Evolutionary conservation across 2,113 vertebrate species (phyloP), one percentile per base, ranked within the genome.

Genomic region (Eupsittula cactorum): DNA sequence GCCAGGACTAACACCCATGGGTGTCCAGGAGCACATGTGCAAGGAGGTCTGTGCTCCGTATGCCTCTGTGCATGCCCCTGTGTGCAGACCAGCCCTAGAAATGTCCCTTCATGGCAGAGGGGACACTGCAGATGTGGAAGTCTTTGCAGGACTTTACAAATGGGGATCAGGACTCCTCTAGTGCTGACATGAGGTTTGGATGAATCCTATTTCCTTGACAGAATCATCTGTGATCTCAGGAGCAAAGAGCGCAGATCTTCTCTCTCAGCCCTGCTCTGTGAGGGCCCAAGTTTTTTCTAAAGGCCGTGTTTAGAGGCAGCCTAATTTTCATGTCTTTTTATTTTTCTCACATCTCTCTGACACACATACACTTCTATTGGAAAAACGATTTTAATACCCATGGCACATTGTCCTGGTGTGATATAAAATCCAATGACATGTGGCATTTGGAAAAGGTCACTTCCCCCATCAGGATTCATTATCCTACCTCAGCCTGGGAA

Each of bases 391-490:
- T 99, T 99, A 99, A 99, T 99, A 99, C 98, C 98, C 98, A 98
- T 99, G 99, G 99, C 98, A 99, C 99, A 99, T 99, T 99, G 99
- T 99, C 98, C 97, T 98, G 98, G 98, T 99, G 98, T 99, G 99
- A 99, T 99, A 99, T 99, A 99, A 99, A 99, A 99, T 99, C 98
- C 98, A 98, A 98, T 99, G 99, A 99, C 99, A 99, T 99, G 99
- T 99, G 99, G 99, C 99, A 99, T 99, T 99, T 99, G 98, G 98
- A 98, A 99, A 99, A 99, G 99, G 99, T 99, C 99, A 99, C 97
- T 97, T 98, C 98, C 98, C 98, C 99, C 98, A 98, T 99, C 98
- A 98, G 98, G 98, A 98, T 98, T 98, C 98, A 98, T 98, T 98
- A 98, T 97, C 96, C 96, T 97, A 95, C 97, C 95, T 97, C 97